Evolutionary conservation across 2,888 invertebrate genomes (phyloP).

Genomic region (Lobophora halterata): DNA sequence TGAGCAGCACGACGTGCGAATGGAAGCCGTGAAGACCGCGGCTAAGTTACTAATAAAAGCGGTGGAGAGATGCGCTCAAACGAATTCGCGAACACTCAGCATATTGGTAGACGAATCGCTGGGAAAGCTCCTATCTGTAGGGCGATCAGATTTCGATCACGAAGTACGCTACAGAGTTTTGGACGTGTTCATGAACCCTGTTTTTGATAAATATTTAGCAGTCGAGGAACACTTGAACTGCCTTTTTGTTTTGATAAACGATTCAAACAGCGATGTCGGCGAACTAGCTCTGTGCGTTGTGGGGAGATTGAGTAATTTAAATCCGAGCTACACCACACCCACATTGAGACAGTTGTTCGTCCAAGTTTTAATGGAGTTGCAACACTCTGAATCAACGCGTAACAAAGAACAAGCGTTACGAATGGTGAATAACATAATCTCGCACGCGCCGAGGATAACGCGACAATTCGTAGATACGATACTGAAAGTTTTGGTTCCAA

Average conservation of each 20-base stretch:
- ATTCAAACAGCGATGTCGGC: slow-evolving; percentile 96
- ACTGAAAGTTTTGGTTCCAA: slow-evolving; percentile 93
- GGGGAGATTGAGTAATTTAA: slow-evolving; percentile 94
- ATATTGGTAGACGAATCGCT: slow-evolving; percentile 95
- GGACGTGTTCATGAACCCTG: slow-evolving; percentile 90
- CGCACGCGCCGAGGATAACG: slow-evolving; percentile 95
- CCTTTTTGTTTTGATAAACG: slow-evolving; percentile 96
- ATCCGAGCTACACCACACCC: slow-evolving; percentile 99
- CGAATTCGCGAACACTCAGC: slow-evolving; percentile 90
- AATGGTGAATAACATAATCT: slow-evolving; percentile 96
- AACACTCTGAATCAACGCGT: slow-evolving; percentile 96
- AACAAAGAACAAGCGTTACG: slow-evolving; percentile 98
- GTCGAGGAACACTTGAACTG: slow-evolving; percentile 97
- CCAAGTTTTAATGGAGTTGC: slow-evolving; percentile 94
- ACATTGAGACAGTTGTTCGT: slow-evolving; percentile 94
- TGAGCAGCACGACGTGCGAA: slow-evolving; percentile 92
- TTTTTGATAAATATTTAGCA: slow-evolving; percentile 96
- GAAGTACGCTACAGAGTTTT: slow-evolving; percentile 96
- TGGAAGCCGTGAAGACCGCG: slow-evolving; percentile 97
- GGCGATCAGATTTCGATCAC: slow-evolving; percentile 96
- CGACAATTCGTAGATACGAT: slow-evolving; percentile 98
- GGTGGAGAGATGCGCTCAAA: slow-evolving; percentile 83
- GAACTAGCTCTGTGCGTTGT: slow-evolving; percentile 96
- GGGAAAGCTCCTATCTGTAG: slow-evolving; percentile 93
- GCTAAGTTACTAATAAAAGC: slow-evolving; percentile 93